Evolutionary conservation across 2,113 vertebrate genomes (phyloP).

Genomic region (Castor canadensis): DNA sequence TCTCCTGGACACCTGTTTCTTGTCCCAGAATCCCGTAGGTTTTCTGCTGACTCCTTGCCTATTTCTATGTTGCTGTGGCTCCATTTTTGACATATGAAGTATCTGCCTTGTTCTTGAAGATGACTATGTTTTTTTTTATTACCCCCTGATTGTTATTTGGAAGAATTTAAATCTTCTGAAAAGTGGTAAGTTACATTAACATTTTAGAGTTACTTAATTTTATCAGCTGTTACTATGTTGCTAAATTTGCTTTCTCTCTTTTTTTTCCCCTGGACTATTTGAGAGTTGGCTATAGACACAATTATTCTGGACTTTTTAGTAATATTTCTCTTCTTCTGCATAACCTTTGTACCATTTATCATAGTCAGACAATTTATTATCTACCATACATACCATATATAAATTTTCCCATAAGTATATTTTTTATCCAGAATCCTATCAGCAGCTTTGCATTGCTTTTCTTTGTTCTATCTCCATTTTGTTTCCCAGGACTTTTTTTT

Average conservation of each 20-base stretch:
- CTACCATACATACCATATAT: neutral
- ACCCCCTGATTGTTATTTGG: neutral
- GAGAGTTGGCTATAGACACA: neutral
- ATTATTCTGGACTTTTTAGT: neutral
- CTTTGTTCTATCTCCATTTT: neutral
- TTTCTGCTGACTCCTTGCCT: neutral
- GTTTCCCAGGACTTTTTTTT: neutral
- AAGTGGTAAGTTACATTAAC: neutral
- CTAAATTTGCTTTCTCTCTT: neutral
- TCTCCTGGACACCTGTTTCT: neutral
- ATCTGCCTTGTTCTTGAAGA: neutral
- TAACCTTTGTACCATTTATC: neutral
- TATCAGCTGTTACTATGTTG: neutral
- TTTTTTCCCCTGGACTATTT: neutral
- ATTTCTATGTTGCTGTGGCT: neutral
- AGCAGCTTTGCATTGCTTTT: neutral
- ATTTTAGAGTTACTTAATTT: neutral
- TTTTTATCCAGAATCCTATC: neutral
- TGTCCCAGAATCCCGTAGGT: neutral
- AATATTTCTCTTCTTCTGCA: neutral
- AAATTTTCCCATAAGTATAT: neutral
- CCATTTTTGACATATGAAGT: neutral
- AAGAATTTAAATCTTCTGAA: neutral
- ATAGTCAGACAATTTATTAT: neutral
- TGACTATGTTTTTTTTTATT: neutral